phyloP scores from a whole-genome alignment of 2,888 invertebrate species.

The Notocelia uddmanniana region DNA sequence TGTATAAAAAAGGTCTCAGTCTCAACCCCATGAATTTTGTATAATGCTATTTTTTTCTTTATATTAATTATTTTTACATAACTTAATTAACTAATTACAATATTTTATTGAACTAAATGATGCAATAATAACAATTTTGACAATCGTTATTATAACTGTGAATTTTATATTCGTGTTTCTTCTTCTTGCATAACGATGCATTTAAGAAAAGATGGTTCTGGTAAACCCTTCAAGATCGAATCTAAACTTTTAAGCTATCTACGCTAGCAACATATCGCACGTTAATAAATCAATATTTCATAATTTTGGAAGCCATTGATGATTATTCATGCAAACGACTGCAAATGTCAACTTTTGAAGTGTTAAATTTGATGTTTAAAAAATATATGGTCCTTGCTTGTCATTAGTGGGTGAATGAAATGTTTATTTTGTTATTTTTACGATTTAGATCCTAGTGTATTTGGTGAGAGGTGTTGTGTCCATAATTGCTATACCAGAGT shows the following conservation, averaged over 20 bases:
- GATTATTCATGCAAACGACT: constrained; percentile 31
- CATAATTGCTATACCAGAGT: too few relatives aligned
- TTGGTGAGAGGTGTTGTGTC: too few relatives aligned
- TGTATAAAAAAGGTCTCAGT: too few relatives aligned
- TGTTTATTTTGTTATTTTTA: too few relatives aligned
- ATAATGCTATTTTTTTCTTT: too few relatives aligned
- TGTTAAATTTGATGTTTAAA: constrained; percentile 21
- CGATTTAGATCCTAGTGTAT: too few relatives aligned
- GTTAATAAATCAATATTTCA: constrained; percentile 41
- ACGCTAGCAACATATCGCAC: constrained; percentile 37
- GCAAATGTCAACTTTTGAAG: constrained; percentile 36
- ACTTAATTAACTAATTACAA: too few relatives aligned
- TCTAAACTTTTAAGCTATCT: constrained; percentile 29
- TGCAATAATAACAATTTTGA: too few relatives aligned
- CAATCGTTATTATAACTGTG: too few relatives aligned
- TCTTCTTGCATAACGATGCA: neutral
- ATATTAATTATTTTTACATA: too few relatives aligned
- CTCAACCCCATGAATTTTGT: too few relatives aligned
- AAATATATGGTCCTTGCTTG: constrained; percentile 25
- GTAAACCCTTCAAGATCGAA: constrained; percentile 3
- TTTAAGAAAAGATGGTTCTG: neutral
- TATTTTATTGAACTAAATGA: too few relatives aligned
- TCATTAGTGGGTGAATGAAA: neutral
- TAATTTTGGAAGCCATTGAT: constrained; percentile 26
- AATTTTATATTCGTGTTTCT: neutral